Evolutionary conservation across 2,113 vertebrate genomes (phyloP), one percentile per base, ranked within the genome.

Genomic region (Pipa parva): DNA sequence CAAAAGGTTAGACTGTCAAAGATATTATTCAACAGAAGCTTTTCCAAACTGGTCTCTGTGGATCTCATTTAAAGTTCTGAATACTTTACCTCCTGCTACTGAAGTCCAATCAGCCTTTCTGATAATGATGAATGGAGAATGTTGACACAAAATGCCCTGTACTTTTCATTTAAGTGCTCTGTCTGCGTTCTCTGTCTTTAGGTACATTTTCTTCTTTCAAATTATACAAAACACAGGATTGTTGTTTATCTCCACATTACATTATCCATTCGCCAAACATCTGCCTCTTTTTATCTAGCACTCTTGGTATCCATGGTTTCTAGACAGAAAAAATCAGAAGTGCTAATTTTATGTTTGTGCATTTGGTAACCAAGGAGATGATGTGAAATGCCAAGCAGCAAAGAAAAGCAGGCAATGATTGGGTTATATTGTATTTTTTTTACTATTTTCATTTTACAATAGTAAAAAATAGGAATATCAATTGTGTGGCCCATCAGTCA

Each of bases 231-330:
- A 22, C 46, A 24, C 46, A 49, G 21, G 11, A 28, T 22, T 55
- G 15, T 55, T 55, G 26, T 55, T 29, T 55, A 55, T 17, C 52
- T 55, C 13, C 21, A 26, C 26, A n/a, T 55, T 13, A 22, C 15
- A 55, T 55, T 55, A 28, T 29, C 26, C 26, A 15, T 55, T 29
- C 52, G 7, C 52, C 52, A 55, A 55, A 55, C 52, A 55, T 55
- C 52, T 55, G 52, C 26, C 26, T 55, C 15, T 6, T 55, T 29
- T 55, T 26, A 55, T 55, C 27, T 27, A 28, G 25, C 52, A 7
- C 52, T 55, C 26, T 18, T 29, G 26, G 52, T 55, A 28, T 28
- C 52, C 52, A 55, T 55, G 52, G 52, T 55, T 28, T 55, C 27
- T 55, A 29, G 52, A 28, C 52, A 18, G 25, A 55, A 18, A 55